phyloP scores from a whole-genome alignment of 2,113 vertebrate species.

The Percina caprodes region DNA sequence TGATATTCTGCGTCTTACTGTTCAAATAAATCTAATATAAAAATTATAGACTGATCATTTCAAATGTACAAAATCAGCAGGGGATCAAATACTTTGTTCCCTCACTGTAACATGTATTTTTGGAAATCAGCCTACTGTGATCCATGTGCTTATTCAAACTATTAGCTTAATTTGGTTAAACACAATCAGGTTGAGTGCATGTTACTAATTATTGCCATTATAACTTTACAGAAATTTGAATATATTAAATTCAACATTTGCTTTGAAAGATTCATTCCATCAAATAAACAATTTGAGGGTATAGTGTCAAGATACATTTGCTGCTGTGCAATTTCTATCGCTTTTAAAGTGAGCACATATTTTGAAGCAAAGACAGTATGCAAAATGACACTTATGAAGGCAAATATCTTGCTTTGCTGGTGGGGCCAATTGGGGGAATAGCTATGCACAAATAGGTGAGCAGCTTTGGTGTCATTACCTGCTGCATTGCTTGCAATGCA shows the following conservation, averaged over 20 bases:
- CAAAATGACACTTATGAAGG: constrained; percentile 95
- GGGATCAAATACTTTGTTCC: too few species aligned
- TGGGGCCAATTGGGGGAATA: constrained; percentile 99
- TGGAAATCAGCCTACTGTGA: neutral
- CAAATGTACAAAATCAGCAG: too few species aligned
- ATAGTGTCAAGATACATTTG: constrained; percentile 72
- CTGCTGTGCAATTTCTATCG: constrained; percentile 68
- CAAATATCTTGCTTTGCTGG: constrained; percentile 97
- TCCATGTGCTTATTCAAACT: constrained; percentile 47
- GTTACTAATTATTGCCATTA: constrained; percentile 75
- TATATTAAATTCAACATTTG: constrained; percentile 64
- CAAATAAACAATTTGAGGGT: constrained; percentile 55
- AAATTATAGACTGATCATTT: too few species aligned
- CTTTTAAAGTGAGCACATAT: constrained; percentile 67
- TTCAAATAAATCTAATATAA: too few species aligned
- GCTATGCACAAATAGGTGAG: constrained; percentile 96
- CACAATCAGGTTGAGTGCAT: constrained; percentile 49
- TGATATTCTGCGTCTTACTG: too few species aligned
- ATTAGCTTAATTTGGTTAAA: constrained; percentile 31
- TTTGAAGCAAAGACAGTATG: constrained; percentile 61
- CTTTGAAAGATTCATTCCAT: constrained; percentile 74
- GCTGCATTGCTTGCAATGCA: constrained; percentile 97
- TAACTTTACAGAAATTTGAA: constrained; percentile 76
- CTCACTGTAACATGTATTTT: too few species aligned
- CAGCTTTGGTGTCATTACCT: constrained; percentile 94